These are phyloP conservation scores for Vulpes vulpes DNA, from an alignment of 2,113 vertebrate species.

Conservation along the genomic window DNA sequence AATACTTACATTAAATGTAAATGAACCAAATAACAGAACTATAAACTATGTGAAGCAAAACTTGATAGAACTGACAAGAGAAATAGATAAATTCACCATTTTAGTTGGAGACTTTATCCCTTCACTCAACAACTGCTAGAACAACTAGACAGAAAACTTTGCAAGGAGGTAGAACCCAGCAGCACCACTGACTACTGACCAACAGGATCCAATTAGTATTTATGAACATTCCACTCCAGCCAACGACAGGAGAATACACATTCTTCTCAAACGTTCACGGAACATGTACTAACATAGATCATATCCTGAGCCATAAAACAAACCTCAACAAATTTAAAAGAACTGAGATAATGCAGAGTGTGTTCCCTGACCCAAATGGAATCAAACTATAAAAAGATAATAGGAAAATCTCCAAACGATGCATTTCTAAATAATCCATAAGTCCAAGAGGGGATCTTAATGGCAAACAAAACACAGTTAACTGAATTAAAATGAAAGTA, in stretches of 20 bases:
- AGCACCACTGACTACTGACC: background rate
- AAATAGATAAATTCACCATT: background rate
- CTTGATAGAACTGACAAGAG: background rate
- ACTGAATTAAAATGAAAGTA: background rate
- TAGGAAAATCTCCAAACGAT: background rate
- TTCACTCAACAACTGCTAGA: background rate
- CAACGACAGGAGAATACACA: background rate
- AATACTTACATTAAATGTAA: background rate
- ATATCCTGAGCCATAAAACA: background rate
- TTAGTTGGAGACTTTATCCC: background rate
- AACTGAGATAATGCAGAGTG: background rate
- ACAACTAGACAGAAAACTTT: background rate
- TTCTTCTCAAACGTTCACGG: background rate
- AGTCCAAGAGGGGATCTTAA: background rate
- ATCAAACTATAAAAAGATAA: background rate
- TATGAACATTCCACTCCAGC: background rate
- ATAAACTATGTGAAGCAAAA: background rate
- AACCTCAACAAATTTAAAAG: background rate
- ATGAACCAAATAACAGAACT: background rate
- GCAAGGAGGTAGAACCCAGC: background rate
- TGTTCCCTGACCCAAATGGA: background rate
- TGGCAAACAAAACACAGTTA: background rate
- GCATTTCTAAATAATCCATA: background rate
- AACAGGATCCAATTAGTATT: background rate
- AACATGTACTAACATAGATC: background rate